Percentiles rank a stretch among this genome's conserved stretches.
These are phyloP conservation scores for Sardinella longiceps DNA, from an alignment of 2,797 vertebrate species.

Conservation along the genomic window DNA sequence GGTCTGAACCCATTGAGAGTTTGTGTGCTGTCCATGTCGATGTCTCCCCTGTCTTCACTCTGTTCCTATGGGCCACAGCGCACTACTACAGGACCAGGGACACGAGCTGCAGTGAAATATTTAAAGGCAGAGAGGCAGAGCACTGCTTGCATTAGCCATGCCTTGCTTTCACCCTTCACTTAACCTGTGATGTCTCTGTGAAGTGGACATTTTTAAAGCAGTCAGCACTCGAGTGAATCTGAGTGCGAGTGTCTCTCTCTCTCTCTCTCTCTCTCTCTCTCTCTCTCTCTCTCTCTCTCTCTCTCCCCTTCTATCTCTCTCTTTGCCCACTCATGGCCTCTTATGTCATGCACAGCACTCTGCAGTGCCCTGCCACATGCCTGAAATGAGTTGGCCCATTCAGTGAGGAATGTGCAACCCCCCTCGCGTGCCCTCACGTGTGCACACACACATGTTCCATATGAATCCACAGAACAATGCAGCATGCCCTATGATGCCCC, in stretches of 20 bases:
- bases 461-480: neutral
- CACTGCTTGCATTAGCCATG: neutral
- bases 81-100: neutral
- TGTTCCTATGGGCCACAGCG: neutral
- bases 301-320: conserved; percentile 1
- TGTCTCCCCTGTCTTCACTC: neutral
- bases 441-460: conserved; percentile 14
- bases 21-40: neutral
- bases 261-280: conserved; percentile 41
- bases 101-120: neutral
- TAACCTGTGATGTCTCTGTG: neutral
- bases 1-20: neutral
- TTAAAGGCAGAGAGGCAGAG: neutral
- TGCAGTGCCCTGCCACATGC: conserved; percentile 13
- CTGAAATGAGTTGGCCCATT: conserved; percentile 20
- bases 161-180: neutral
- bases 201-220: conserved; percentile 11
- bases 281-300: conserved; percentile 26
- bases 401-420: conserved; percentile 12
- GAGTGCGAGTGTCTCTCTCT: conserved; percentile 51
- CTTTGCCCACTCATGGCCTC: conserved; percentile 14
- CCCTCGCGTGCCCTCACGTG: neutral
- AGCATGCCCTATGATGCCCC: neutral
- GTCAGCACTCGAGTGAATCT: conserved; percentile 18
- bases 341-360: conserved; percentile 5